Evolutionary conservation across 2,797 vertebrate species (phyloP), one percentile per base, ranked within the genome.

Genomic region (Lerista edwardsae): DNA sequence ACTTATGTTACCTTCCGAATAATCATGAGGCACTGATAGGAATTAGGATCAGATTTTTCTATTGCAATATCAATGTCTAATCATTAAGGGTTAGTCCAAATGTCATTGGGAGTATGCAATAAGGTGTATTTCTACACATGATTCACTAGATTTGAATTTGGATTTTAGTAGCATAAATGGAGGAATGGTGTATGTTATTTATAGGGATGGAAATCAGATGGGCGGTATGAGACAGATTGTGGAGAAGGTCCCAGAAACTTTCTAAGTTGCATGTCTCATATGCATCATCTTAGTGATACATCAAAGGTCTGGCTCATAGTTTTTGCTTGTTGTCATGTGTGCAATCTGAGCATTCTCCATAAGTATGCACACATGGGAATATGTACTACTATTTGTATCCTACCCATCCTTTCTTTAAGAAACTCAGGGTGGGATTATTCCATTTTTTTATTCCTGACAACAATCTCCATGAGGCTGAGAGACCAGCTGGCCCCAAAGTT

Each of bases 41-140:
- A 23, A 68, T 64, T 80, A 67, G 71, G 44, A 29, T 23, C 62
- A 67, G 31, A 31, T 81, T 47, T 31, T 82, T 41, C 62, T 82
- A 19, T 23, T 82, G 27, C 8, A 64, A 64, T 86, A 69, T 29
- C 74, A 62, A 27, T 68, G 78, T 67, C 36, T 47, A 27, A 4
- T 21, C 62, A 57, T 44, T 21, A 84, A 87, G 76, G 77, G 81
- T 67, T 82, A 47, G 29, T 68, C 62, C 64, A 68, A 80, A 68
- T 29, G 21, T 61, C 39, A 75, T 25, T 75, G 65, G 15, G 21
- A 39, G 27, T n/a, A 36, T 57, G n/a, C 34, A 44, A 55, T 29
- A 36, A 62, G 27, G 31, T 68, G 19, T 10, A 36, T 61, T 69
- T 77, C 15, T 10, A 21, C 9, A 51, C 21, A 67, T 34, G 29